Conservation (phyloP, 2,113 vertebrate species). For the Tragelaphus buxtoni region DNA sequence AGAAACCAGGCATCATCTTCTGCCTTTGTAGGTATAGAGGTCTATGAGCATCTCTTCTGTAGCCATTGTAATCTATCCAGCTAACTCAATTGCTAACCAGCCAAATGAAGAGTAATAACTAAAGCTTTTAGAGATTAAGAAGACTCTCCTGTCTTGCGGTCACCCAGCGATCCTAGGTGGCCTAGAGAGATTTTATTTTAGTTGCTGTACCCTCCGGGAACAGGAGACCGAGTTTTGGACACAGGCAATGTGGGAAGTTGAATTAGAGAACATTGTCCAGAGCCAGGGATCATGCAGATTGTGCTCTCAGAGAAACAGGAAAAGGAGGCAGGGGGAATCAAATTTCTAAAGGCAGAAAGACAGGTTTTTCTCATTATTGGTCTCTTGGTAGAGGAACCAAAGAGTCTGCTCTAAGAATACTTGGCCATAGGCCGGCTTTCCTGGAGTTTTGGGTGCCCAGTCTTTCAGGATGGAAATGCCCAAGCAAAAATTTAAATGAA, state of each 20-base stretch:
- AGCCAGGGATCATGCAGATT: not conserved
- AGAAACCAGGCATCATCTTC: not conserved
- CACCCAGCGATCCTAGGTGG: not conserved
- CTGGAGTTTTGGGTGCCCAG: not conserved
- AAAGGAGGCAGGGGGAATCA: not conserved
- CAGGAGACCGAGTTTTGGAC: not conserved
- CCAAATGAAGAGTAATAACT: not conserved
- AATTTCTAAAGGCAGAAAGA: not conserved
- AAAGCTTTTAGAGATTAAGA: not conserved
- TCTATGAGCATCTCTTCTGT: not conserved
- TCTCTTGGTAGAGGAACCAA: not conserved
- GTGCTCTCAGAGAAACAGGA: not conserved
- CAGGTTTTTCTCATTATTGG: slow-evolving; percentile 7
- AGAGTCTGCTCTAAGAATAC: not conserved
- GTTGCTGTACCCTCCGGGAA: not conserved
- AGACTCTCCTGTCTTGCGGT: not conserved
- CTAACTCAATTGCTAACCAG: not conserved
- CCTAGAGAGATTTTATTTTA: not conserved
- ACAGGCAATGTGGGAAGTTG: not conserved
- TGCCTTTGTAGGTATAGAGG: not conserved
- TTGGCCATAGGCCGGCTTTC: not conserved
- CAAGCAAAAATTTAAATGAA: slow-evolving; percentile 13
- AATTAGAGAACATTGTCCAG: not conserved
- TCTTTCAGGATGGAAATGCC: not conserved
- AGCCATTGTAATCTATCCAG: not conserved